Conservation (phyloP, 2,888 invertebrate species). For the Sicus ferrugineus region DNA sequence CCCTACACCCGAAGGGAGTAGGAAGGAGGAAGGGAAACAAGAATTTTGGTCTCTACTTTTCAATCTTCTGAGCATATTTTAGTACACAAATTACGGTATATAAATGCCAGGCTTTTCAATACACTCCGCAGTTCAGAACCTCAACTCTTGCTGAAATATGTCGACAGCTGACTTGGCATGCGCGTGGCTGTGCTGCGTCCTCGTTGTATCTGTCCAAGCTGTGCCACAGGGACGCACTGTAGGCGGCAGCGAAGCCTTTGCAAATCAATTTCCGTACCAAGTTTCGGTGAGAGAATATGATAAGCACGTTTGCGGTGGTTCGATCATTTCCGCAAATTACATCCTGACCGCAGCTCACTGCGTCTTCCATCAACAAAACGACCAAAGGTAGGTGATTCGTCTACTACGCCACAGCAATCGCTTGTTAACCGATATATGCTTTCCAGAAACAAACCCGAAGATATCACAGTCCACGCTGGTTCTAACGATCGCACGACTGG, state of each 20-base stretch:
- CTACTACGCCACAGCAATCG: background rate
- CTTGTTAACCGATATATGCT: background rate
- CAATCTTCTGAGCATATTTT: too few relatives aligned
- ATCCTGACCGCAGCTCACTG: slow-evolving; percentile 59
- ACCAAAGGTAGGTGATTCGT: slow-evolving; percentile 49
- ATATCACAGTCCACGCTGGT: slow-evolving; percentile 56
- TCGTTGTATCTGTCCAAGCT: slow-evolving; percentile 1
- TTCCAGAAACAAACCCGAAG: slow-evolving; percentile 50
- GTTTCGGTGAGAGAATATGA: slow-evolving; percentile 53
- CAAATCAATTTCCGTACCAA: slow-evolving; percentile 61
- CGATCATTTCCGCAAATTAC: slow-evolving; percentile 52
- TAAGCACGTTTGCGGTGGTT: slow-evolving; percentile 54
- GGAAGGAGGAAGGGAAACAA: too few relatives aligned
- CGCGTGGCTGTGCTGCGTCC: background rate
- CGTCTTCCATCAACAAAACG: slow-evolving; percentile 48
- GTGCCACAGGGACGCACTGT: slow-evolving; percentile 52
- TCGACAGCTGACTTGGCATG: background rate
- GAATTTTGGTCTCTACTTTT: too few relatives aligned
- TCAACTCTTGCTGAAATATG: too few relatives aligned
- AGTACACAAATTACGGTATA: too few relatives aligned
- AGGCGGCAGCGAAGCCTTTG: slow-evolving; percentile 57
- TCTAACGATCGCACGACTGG: slow-evolving; percentile 54
- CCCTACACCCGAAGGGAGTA: too few relatives aligned
- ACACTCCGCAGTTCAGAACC: too few relatives aligned
- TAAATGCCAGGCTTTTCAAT: too few relatives aligned